Percentiles rank a stretch among this genome's conserved stretches.
phyloP scores from a whole-genome alignment of 2,888 invertebrate genomes.

The Cheilosia pagana region DNA sequence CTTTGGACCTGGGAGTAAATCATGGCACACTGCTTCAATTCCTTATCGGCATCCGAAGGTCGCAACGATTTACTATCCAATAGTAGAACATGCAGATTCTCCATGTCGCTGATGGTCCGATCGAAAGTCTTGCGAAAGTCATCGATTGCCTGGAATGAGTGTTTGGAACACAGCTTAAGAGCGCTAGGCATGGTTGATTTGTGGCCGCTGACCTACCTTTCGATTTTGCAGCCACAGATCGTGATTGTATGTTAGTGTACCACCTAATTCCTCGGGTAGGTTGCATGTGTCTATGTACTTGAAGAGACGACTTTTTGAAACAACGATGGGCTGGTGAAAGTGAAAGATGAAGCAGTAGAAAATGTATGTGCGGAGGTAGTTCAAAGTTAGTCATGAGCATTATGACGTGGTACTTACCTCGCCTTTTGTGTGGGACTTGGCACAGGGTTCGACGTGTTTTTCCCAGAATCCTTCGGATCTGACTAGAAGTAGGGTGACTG shows the following conservation, averaged over 20 bases:
- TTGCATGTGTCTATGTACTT: conserved; percentile 88
- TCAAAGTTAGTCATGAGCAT: conserved; percentile 24
- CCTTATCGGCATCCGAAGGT: conserved; percentile 85
- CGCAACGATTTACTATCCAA: conserved; percentile 85
- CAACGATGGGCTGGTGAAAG: conserved; percentile 86
- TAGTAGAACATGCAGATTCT: conserved; percentile 86
- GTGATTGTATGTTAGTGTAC: conserved; percentile 89
- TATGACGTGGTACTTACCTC: conserved; percentile 82
- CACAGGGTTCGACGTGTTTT: conserved; percentile 89
- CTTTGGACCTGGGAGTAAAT: conserved; percentile 84
- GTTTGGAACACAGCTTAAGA: conserved; percentile 11
- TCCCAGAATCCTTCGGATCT: conserved; percentile 91
- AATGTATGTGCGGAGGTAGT: neutral
- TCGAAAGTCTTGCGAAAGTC: conserved; percentile 87
- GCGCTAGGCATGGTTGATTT: conserved; percentile 8
- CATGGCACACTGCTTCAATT: conserved; percentile 85
- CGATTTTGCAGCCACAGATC: conserved; percentile 90
- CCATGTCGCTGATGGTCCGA: conserved; percentile 86
- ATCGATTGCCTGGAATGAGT: conserved; percentile 86
- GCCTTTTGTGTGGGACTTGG: conserved; percentile 86
- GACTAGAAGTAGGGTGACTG: conserved; percentile 86
- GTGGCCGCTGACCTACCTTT: conserved; percentile 85
- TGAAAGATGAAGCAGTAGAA: neutral
- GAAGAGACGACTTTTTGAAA: conserved; percentile 88
- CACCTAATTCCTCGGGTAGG: conserved; percentile 89